A percentile compares a stretch with the other conserved stretches of the same genome.
phyloP scores from a whole-genome alignment of 30 jellyfish, hydroid and myxozoan genomes.

The Pelagia noctiluca region DNA sequence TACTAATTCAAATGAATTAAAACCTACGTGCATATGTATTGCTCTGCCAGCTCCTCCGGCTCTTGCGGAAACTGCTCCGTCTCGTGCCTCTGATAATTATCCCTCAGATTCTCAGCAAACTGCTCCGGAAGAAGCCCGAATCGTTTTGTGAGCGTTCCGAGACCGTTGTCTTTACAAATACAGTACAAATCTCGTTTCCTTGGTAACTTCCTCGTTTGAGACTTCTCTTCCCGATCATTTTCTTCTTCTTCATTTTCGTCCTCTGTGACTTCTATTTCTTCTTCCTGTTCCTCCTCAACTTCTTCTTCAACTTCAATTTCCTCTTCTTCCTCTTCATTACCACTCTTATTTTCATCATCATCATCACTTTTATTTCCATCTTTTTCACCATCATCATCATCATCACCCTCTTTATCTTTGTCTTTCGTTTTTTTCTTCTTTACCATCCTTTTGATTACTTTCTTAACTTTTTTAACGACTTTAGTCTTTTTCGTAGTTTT shows the following conservation, averaged over 20 bases:
- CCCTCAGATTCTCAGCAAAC: constrained; percentile 96
- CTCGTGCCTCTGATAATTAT: constrained; percentile 96
- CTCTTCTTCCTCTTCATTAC: constrained; percentile 20
- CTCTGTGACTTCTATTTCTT: constrained; percentile 61
- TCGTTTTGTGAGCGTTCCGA: constrained; percentile 68
- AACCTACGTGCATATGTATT: constrained; percentile 88
- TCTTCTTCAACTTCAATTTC: constrained; percentile 36
- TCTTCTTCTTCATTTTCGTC: constrained; percentile 64
- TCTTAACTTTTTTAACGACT: constrained; percentile 7
- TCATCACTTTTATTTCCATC: constrained; percentile 1
- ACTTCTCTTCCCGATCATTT: constrained; percentile 40
- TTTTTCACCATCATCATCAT: constrained; percentile 49
- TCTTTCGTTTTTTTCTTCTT: constrained; percentile 32
- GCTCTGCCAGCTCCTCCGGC: constrained; percentile 95
- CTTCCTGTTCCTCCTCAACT: constrained; percentile 62
- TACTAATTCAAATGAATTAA: background rate
- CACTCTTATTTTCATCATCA: constrained; percentile 19
- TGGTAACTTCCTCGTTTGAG: constrained; percentile 79
- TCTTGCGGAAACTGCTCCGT: constrained; percentile 91
- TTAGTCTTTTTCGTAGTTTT: constrained; percentile 29
- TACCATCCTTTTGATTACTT: background rate
- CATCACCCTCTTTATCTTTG: constrained; percentile 13
- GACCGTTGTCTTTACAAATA: constrained; percentile 89
- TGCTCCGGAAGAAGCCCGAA: constrained; percentile 93
- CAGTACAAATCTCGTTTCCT: constrained; percentile 86